Conservation (phyloP, 1,140 invertebrate species). For the Zaprionus vittiger region DNA sequence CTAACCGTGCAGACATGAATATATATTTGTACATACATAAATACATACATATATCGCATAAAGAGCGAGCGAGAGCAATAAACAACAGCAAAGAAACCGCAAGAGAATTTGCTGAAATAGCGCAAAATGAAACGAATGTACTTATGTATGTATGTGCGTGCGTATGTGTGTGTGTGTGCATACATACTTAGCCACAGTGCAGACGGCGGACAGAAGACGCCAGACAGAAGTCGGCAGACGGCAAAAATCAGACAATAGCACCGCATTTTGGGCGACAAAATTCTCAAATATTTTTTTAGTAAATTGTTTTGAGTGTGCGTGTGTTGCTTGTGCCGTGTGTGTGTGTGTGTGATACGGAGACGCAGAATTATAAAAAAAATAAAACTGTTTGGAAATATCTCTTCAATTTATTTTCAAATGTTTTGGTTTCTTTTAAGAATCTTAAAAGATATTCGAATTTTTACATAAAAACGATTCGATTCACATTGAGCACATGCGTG, state of each 20-base stretch:
- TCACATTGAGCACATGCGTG: not conserved
- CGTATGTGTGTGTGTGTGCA: constrained; percentile 4
- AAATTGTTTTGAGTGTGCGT: constrained; percentile 1
- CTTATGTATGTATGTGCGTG: not conserved
- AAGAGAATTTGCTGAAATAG: constrained; percentile 50
- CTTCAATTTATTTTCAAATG: not conserved
- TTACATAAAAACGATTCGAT: not conserved
- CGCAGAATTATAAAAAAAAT: not conserved
- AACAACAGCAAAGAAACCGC: not conserved
- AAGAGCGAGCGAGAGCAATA: not conserved
- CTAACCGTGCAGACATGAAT: constrained; percentile 5
- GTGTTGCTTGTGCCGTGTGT: not conserved
- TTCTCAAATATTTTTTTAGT: not conserved
- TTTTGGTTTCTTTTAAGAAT: not conserved
- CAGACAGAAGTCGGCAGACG: constrained; percentile 8
- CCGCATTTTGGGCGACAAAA: constrained; percentile 6
- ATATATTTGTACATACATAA: constrained; percentile 5
- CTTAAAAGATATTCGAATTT: not conserved
- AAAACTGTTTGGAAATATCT: not conserved
- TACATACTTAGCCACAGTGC: constrained; percentile 12
- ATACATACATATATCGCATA: not conserved
- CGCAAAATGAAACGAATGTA: constrained; percentile 36
- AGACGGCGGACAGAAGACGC: not conserved
- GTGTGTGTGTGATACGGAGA: not conserved
- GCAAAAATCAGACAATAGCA: constrained; percentile 3